Conservation (phyloP, 2,797 vertebrate genomes). For the Saxicola maurus region DNA sequence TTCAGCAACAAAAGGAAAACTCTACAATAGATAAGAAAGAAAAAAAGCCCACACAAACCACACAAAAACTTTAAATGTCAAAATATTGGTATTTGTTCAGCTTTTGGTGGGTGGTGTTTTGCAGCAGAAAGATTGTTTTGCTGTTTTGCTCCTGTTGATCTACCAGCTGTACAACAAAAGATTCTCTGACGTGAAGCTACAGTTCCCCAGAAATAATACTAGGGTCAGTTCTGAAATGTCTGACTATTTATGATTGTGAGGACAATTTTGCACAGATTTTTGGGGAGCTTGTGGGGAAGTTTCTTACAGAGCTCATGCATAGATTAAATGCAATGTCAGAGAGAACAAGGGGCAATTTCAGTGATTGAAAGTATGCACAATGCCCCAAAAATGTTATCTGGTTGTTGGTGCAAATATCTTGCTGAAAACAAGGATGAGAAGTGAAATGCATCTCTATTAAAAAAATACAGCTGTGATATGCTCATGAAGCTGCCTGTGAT, state of each 20-base stretch:
- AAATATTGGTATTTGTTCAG: neutral
- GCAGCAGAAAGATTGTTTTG: neutral
- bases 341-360: neutral
- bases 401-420: neutral
- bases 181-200: neutral
- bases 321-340: neutral
- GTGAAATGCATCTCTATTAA: neutral
- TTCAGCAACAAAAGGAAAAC: constrained; percentile 30
- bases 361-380: neutral
- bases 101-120: neutral
- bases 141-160: neutral
- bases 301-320: neutral
- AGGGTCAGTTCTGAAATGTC: neutral
- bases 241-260: neutral
- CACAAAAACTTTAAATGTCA: neutral
- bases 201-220: neutral
- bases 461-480: neutral
- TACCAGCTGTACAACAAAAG: neutral
- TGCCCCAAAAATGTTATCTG: neutral
- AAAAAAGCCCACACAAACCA: neutral
- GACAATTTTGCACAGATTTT: neutral
- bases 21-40: neutral
- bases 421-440: neutral
- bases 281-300: neutral
- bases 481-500: neutral